These are phyloP conservation scores for Netelia virgata DNA, from an alignment of 2,888 invertebrate species.

Conservation along the genomic window DNA sequence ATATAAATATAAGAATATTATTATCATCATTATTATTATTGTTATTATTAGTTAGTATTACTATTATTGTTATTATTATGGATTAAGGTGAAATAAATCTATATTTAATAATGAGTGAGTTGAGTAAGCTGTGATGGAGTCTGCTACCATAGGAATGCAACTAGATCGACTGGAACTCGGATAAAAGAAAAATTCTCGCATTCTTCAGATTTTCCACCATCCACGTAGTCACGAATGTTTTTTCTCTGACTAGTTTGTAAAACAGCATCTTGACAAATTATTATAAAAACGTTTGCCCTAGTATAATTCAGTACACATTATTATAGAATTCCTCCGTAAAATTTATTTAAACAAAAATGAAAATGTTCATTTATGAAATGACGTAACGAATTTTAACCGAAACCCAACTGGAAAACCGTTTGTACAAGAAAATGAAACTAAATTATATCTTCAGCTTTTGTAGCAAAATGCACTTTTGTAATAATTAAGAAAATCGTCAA, in stretches of 20 bases:
- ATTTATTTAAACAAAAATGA: not conserved
- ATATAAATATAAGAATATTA: too few species aligned
- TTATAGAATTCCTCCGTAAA: not conserved
- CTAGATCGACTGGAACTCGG: not conserved
- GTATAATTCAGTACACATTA: too few species aligned
- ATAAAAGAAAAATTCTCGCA: not conserved
- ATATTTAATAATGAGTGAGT: not conserved
- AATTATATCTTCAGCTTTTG: not conserved
- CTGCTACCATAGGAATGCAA: not conserved
- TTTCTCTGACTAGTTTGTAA: not conserved
- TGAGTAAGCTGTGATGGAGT: not conserved
- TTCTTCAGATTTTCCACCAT: not conserved
- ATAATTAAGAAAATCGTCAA: too few species aligned
- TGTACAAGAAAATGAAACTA: too few species aligned
- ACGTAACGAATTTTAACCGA: too few species aligned
- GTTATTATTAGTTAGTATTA: too few species aligned
- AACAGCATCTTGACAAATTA: not conserved
- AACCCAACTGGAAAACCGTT: too few species aligned
- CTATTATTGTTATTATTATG: not conserved
- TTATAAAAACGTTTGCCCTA: too few species aligned
- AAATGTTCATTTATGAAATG: not conserved
- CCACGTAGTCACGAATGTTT: not conserved
- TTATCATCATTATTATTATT: too few species aligned
- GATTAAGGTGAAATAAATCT: not conserved
- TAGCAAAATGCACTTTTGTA: too few species aligned